Evolutionary conservation across 2,888 invertebrate genomes (phyloP).

Genomic region (Nomada ruficornis): DNA sequence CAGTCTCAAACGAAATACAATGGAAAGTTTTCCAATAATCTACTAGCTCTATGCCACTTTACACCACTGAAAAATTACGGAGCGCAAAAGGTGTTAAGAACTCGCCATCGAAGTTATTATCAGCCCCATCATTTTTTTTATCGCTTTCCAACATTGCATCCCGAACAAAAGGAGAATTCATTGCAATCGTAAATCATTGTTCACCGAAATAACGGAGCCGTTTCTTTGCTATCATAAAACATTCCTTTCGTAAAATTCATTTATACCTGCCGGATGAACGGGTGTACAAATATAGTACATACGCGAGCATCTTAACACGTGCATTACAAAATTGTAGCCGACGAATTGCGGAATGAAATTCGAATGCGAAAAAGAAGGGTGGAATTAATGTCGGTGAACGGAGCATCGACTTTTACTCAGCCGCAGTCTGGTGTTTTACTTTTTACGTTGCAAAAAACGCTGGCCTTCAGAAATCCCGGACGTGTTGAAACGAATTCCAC

Average conservation of each 20-base stretch:
- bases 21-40: not conserved
- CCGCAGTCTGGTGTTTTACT: not conserved
- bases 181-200: too few species aligned
- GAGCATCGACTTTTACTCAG: not conserved
- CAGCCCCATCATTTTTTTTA: too few species aligned
- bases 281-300: not conserved
- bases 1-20: not conserved
- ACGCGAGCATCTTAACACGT: not conserved
- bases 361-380: not conserved
- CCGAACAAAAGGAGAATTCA: too few species aligned
- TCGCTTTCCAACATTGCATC: too few species aligned
- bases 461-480: constrained; percentile 44
- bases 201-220: too few species aligned
- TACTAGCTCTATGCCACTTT: not conserved
- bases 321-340: not conserved
- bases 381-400: not conserved
- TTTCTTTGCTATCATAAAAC: too few species aligned
- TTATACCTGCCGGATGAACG: too few species aligned
- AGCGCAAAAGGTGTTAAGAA: not conserved
- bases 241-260: too few species aligned
- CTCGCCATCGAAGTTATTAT: not conserved
- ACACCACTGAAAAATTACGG: not conserved
- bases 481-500: constrained; percentile 59
- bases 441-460: constrained; percentile 19
- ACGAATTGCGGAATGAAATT: not conserved